Percentiles rank a stretch among this genome's conserved stretches.
Conservation (phyloP, 2,113 vertebrate species). For the Aspiorhynchus laticeps region DNA sequence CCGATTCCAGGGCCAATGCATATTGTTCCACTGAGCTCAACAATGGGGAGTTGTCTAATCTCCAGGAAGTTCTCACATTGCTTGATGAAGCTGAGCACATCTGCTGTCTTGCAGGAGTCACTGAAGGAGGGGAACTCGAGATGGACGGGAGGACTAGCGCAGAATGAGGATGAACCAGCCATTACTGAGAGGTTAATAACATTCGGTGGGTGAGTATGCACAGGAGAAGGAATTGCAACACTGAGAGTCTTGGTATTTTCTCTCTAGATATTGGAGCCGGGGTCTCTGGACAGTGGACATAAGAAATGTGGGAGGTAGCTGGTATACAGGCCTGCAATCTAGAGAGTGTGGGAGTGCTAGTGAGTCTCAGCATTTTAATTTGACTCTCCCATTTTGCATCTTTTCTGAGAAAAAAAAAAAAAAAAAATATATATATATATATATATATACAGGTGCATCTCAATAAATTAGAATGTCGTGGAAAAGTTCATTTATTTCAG, state of each 20-base stretch:
- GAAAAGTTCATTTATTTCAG: no score
- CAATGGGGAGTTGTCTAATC: no score
- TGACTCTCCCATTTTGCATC: not conserved
- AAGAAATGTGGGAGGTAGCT: not conserved
- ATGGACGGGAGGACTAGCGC: not conserved
- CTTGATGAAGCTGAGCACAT: no score
- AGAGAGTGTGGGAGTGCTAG: not conserved
- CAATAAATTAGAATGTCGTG: no score
- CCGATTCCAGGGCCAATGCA: no score
- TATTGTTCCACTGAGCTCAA: no score
- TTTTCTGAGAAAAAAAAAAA: no score
- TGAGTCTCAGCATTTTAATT: not conserved
- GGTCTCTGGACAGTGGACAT: not conserved
- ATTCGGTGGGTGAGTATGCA: not conserved
- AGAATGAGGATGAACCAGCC: not conserved
- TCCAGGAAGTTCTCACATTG: no score
- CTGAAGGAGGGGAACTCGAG: not conserved
- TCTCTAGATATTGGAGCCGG: not conserved
- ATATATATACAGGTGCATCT: no score
- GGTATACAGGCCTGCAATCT: not conserved
- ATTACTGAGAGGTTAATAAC: not conserved
- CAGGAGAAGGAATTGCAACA: not conserved
- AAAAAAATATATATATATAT: no score
- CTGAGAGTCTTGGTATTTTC: no score
- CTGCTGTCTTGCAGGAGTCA: not conserved